Percentiles rank a stretch among this genome's conserved stretches.
phyloP scores from a whole-genome alignment of 1,140 invertebrate genomes.

The Drosophila tropicalis region DNA sequence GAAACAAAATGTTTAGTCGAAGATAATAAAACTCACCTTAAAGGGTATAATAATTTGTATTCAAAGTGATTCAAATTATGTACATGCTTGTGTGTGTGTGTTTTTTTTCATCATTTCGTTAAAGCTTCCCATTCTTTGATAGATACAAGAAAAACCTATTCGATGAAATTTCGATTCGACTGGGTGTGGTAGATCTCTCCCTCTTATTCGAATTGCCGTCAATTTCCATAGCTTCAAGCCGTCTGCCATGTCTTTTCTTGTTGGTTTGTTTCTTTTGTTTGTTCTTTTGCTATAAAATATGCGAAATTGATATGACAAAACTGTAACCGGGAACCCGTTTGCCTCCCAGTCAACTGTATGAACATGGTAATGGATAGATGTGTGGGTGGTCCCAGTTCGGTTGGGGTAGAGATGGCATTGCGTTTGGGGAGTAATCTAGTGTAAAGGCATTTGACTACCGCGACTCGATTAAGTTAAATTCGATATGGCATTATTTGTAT shows the following conservation, averaged over 20 bases:
- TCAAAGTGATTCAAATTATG: too few species aligned
- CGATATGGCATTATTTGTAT: slow-evolving; percentile 40
- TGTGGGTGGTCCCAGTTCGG: neutral
- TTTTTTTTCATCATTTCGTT: too few species aligned
- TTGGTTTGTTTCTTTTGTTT: slow-evolving; percentile 23
- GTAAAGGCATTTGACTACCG: slow-evolving; percentile 58
- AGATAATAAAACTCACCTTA: too few species aligned
- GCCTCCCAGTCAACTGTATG: slow-evolving; percentile 1
- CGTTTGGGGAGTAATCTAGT: slow-evolving; percentile 57
- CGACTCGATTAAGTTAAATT: slow-evolving; percentile 37
- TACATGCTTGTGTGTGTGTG: too few species aligned
- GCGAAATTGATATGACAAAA: slow-evolving; percentile 56
- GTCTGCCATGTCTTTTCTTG: neutral
- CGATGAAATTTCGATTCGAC: neutral
- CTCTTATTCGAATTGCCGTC: neutral
- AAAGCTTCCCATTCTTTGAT: too few species aligned
- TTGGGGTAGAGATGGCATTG: slow-evolving; percentile 1
- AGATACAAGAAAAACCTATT: neutral
- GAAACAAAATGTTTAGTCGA: too few species aligned
- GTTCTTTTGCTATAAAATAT: slow-evolving; percentile 49
- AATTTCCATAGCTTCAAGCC: neutral
- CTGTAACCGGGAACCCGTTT: slow-evolving; percentile 15
- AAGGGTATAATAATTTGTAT: too few species aligned
- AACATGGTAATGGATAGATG: neutral
- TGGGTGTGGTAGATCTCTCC: neutral